Percentiles rank a stretch among this genome's conserved stretches.
These are phyloP conservation scores for Ennomos fuscantarius DNA, from an alignment of 2,888 invertebrate species.

Conservation along the genomic window DNA sequence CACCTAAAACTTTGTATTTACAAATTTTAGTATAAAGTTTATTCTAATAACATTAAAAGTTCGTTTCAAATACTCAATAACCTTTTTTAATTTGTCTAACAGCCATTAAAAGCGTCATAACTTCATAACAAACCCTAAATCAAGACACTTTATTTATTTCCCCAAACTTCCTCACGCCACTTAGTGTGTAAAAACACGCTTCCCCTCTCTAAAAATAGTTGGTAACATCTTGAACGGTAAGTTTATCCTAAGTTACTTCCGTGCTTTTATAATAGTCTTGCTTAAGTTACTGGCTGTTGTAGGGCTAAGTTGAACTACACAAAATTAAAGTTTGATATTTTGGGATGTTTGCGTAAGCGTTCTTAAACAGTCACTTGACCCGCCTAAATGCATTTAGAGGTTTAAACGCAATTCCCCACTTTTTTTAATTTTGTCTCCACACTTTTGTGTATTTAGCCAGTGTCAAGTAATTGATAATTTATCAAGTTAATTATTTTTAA, in stretches of 20 bases:
- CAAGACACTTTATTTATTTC: slow-evolving; percentile 40
- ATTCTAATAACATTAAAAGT: too few relatives aligned
- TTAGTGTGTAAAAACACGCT: slow-evolving; percentile 38
- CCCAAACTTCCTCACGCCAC: slow-evolving; percentile 36
- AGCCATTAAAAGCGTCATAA: slow-evolving; percentile 12
- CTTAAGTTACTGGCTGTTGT: slow-evolving; percentile 3
- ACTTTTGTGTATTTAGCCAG: too few relatives aligned
- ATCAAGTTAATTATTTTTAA: too few relatives aligned
- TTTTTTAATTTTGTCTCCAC: too few relatives aligned
- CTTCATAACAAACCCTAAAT: slow-evolving; percentile 23
- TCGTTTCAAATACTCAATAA: background rate
- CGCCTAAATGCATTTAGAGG: too few relatives aligned
- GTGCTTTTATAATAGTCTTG: slow-evolving; percentile 30
- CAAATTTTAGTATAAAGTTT: too few relatives aligned
- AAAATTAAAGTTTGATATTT: too few relatives aligned
- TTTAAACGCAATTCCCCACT: too few relatives aligned
- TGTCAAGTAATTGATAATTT: too few relatives aligned
- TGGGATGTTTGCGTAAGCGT: too few relatives aligned
- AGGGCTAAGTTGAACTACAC: background rate
- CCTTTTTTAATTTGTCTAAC: slow-evolving; percentile 10
- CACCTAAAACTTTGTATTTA: too few relatives aligned
- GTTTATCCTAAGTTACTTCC: slow-evolving; percentile 35
- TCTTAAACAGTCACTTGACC: too few relatives aligned
- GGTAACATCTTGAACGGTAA: slow-evolving; percentile 39
- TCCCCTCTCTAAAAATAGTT: slow-evolving; percentile 40